Base-by-base conservation (phyloP, 2,113 vertebrate genomes). In the Anser cygnoides region DNA sequence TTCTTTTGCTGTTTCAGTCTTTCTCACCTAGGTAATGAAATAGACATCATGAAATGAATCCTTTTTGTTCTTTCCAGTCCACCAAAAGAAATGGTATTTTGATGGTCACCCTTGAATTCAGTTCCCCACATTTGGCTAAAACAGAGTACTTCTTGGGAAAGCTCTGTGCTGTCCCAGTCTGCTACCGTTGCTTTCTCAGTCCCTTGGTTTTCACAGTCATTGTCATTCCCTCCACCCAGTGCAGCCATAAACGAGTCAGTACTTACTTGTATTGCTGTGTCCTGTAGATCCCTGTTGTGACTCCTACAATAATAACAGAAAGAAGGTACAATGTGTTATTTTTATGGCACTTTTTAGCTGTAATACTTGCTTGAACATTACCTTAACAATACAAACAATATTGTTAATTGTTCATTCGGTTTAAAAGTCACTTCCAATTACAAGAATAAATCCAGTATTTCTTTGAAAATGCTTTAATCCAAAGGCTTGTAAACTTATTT, bases 251-350 rank as follows among this genome's bases (percentile, higher is more conserved):
- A 63, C 68, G 26, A 72, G 31, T 71, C 19, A 37, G 83, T 96
- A 97, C 98, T 98, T 99, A 99, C 99, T 98, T 97, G 98, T 98
- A 97, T 98, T 99, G 97, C 97, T 98, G 91, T 98, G 98, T 96
- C 98, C 97, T 29, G 97, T 97, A 84, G 97, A 97, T 80, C 97
- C 97, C 79, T 98, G 97, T 88, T 98, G 98, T 77, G 97, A 95
- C 72, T 99, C 99, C 99, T 99, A 96, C 33, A 97, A 97, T 26
- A 97, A 97, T 29, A 96, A 94, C 0, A 96, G 65, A 88, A 97
- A 94, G 97, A 97, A 97, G 21, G 84, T 63, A 97, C 7, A 2
- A 5, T 39, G 72, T 61, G 55, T 96, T 96, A 98, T 94, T 97
- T 94, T 95, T 68, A 86, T 2, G 14, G 89, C 79, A 43, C 28